A percentile compares a stretch with the other conserved stretches of the same genome.
Conservation (phyloP, 2,797 vertebrate genomes). For the Masticophis lateralis region DNA sequence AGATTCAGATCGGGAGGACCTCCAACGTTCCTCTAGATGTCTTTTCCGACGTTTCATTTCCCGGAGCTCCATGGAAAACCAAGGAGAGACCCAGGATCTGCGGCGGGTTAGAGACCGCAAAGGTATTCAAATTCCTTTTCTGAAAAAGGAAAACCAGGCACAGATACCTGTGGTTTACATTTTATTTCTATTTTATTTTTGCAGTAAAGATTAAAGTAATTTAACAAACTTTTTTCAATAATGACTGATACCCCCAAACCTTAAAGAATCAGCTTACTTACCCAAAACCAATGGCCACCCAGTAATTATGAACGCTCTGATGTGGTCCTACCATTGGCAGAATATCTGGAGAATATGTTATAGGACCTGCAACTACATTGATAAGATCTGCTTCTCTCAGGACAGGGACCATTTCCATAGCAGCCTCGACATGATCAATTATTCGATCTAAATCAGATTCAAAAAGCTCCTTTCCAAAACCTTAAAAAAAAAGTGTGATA, state of each 20-base stretch:
- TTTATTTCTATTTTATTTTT: background rate
- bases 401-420: constrained; percentile 94
- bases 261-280: constrained; percentile 62
- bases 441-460: constrained; percentile 97
- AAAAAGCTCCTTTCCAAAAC: constrained; percentile 96
- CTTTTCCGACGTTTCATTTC: too few species aligned
- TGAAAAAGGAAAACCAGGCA: background rate
- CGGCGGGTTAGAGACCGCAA: too few species aligned
- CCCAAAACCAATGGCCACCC: constrained; percentile 95
- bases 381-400: constrained; percentile 90
- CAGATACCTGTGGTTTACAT: background rate
- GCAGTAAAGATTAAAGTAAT: background rate
- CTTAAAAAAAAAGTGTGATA: constrained; percentile 66
- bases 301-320: constrained; percentile 89
- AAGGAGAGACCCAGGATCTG: too few species aligned
- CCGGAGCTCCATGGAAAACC: too few species aligned
- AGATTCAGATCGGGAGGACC: too few species aligned
- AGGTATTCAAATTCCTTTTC: background rate
- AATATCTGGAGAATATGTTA: constrained; percentile 96
- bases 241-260: background rate
- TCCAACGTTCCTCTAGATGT: too few species aligned
- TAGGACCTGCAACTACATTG: constrained; percentile 91
- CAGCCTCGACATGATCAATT: constrained; percentile 89
- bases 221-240: background rate
- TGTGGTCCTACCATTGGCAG: constrained; percentile 95